These are phyloP conservation scores for Stercorarius parasiticus DNA, from an alignment of 2,113 vertebrate species.

Conservation along the genomic window DNA sequence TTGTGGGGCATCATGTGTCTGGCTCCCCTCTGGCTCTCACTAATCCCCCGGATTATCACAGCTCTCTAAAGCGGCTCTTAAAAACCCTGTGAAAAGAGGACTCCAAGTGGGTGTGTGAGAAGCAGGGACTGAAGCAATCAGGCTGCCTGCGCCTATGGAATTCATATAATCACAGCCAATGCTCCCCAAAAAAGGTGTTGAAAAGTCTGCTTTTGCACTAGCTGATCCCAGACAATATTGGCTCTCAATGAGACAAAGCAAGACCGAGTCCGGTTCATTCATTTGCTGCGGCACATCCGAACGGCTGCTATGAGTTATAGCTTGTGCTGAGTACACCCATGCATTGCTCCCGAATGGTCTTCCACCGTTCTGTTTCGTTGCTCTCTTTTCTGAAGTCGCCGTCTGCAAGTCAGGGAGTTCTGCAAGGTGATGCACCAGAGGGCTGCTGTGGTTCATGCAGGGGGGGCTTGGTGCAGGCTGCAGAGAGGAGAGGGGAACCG, in stretches of 20 bases:
- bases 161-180: background rate
- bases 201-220: slow-evolving; percentile 12
- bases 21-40: slow-evolving; percentile 66
- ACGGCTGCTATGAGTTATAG: background rate
- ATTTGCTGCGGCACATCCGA: background rate
- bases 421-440: background rate
- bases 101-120: slow-evolving; percentile 62
- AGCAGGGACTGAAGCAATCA: slow-evolving; percentile 18
- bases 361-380: fast-evolving
- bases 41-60: slow-evolving; percentile 66
- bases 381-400: background rate
- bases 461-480: background rate
- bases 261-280: background rate
- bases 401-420: background rate
- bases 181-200: slow-evolving; percentile 18
- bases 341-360: background rate
- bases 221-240: background rate
- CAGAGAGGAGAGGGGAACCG: fast-evolving
- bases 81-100: slow-evolving; percentile 61
- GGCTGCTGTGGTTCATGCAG: background rate
- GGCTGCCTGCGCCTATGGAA: background rate
- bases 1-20: slow-evolving; percentile 63
- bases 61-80: slow-evolving; percentile 60
- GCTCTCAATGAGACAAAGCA: background rate
- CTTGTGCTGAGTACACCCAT: background rate